These are phyloP conservation scores for Nyctibius bracteatus DNA, from an alignment of 2,113 vertebrate species.

Conservation along the genomic window DNA sequence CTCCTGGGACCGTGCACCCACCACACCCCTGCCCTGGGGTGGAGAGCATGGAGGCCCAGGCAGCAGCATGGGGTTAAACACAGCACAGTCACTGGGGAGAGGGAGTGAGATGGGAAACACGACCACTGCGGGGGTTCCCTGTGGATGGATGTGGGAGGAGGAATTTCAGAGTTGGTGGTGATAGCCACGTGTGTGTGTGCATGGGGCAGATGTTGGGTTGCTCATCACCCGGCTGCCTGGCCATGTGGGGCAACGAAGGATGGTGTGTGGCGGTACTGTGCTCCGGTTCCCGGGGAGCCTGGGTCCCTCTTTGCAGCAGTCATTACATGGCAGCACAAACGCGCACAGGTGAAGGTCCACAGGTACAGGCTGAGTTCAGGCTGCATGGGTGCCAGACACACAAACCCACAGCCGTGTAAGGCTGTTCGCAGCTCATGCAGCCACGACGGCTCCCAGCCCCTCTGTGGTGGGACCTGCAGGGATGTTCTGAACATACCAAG, in stretches of 20 bases:
- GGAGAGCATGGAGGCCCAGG: not conserved
- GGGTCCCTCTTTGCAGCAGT: not conserved
- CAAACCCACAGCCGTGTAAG: not conserved
- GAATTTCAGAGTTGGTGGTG: not conserved
- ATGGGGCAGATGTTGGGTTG: not conserved
- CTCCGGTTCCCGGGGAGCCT: not conserved
- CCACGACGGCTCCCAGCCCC: not conserved
- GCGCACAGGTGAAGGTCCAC: not conserved
- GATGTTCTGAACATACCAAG: not conserved
- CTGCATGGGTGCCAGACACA: not conserved
- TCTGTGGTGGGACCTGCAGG: not conserved
- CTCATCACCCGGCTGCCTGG: not conserved
- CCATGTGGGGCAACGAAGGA: not conserved
- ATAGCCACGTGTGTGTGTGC: rapidly evolving
- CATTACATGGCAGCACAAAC: not conserved
- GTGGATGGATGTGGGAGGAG: not conserved
- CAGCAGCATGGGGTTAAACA: rapidly evolving
- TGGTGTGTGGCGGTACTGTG: rapidly evolving
- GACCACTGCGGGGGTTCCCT: not conserved
- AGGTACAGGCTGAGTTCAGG: not conserved
- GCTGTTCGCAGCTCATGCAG: not conserved
- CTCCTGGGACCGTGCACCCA: no score
- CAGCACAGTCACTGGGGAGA: not conserved
- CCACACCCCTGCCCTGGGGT: not conserved
- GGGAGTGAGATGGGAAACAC: no score